Percentiles rank a stretch among this genome's conserved stretches.
Evolutionary conservation across 1,140 invertebrate species (phyloP).

Genomic region (Bradysia coprophila): DNA sequence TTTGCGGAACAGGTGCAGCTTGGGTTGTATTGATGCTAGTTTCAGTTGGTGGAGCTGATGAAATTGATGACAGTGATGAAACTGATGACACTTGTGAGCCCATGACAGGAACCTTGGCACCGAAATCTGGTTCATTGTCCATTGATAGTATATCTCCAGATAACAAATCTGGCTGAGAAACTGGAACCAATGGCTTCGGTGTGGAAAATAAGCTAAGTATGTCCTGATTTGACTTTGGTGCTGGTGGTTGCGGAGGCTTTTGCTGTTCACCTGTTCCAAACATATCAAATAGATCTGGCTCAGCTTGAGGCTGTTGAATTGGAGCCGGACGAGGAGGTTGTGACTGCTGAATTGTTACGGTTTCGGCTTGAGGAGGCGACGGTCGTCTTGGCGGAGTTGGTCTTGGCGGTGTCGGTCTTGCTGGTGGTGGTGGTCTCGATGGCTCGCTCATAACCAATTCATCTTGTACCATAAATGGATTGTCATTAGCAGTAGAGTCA

Average conservation of each 20-base stretch:
- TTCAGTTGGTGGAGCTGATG: conserved; percentile 2
- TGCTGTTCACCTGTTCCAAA: conserved; percentile 21
- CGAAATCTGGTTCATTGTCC: not conserved
- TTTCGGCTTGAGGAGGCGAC: conserved; percentile 9
- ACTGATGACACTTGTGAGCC: too few species aligned
- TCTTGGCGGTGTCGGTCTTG: conserved; percentile 18
- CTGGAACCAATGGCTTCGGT: conserved; percentile 20
- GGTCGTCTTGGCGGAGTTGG: conserved; percentile 25
- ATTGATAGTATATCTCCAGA: conserved; percentile 28
- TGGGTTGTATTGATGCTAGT: not conserved
- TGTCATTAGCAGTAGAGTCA: conserved; percentile 9
- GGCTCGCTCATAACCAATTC: conserved; percentile 16
- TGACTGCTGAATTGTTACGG: conserved; percentile 20
- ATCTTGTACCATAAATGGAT: conserved; percentile 18
- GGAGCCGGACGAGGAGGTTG: conserved; percentile 21
- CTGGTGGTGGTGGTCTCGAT: conserved; percentile 9
- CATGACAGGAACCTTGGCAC: conserved; percentile 13
- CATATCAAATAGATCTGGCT: conserved; percentile 25
- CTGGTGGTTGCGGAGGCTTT: conserved; percentile 20
- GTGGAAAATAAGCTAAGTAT: conserved; percentile 43
- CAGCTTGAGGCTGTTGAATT: conserved; percentile 9
- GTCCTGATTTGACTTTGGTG: conserved; percentile 34
- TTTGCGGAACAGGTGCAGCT: not conserved
- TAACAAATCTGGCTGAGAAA: conserved; percentile 27
- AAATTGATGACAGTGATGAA: conserved; percentile 12